Evolutionary conservation across 2,113 vertebrate genomes (phyloP), one percentile per base, ranked within the genome.

Genomic region (Corythornis madagascariensis): DNA sequence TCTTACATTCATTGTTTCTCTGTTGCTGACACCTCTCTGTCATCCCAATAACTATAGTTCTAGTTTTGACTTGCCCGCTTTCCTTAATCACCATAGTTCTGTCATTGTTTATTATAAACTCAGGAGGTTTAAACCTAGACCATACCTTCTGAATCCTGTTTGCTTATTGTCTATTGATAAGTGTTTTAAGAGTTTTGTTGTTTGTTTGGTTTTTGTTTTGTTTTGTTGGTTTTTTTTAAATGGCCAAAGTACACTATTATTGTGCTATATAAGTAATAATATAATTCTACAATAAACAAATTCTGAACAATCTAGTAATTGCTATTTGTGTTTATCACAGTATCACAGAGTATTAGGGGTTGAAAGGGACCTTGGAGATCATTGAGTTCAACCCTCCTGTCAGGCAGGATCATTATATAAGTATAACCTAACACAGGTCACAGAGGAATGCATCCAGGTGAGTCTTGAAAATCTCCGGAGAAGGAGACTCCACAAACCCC

Each of bases 151-250:
- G 65, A 90, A 65, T 13, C 35, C 42, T 61, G 2, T 69, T 90
- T 88, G 19, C 73, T 73, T 80, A 81, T 90, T 95, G 86, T 88
- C 67, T 89, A 92, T 96, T 94, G 77, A 84, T 40, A 94, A 63
- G 9, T 38, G 57, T 59, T 95, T 93, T 80, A 93, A 77, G 57
- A 45, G 40, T 56, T 91, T 50, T 38, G 38, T 38, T 38, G 38
- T 38, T 38, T 38, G 38, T 4, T 38, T 38, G 38, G 38, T 38
- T 38, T 38, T 38, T 38, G 38, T 10, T 38, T 38, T 38, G 35
- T 38, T 38, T 38, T 38, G 9, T 38, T 38, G 9, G 9, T 10
- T 45, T 45, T 50, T 78, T 95, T 31, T 22, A 90, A 93, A 81
- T 88, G 88, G 29, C 80, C 29, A 29, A 72, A 81, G 73, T 88